phyloP scores from a whole-genome alignment of 2,113 vertebrate genomes.

The Apteryx owenii region DNA sequence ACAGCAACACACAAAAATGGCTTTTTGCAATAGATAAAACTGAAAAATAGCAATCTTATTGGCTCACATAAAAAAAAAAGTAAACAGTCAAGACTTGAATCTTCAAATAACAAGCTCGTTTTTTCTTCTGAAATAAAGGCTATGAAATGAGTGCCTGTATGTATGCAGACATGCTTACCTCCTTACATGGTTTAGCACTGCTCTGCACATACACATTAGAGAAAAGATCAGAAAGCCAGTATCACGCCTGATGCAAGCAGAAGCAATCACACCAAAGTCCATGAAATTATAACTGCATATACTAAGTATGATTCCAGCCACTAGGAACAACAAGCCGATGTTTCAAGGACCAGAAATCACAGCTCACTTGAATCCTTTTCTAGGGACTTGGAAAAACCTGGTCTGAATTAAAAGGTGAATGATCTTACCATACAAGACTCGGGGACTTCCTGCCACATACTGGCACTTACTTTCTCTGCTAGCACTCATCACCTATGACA shows the following conservation, averaged over 20 bases:
- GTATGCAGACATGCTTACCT: background rate
- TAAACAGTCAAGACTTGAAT: background rate
- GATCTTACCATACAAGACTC: background rate
- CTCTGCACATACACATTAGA: fast-evolving
- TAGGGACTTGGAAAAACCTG: background rate
- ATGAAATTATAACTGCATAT: background rate
- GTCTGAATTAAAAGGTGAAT: background rate
- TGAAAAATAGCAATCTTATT: background rate
- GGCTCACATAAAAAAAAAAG: background rate
- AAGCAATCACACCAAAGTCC: fast-evolving
- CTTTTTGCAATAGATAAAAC: background rate
- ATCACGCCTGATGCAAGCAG: background rate
- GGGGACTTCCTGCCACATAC: background rate
- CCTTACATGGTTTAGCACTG: background rate
- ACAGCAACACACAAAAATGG: background rate
- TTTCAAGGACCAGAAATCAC: background rate
- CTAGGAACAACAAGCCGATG: background rate
- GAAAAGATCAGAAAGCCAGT: background rate
- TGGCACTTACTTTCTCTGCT: background rate
- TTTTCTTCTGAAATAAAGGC: background rate
- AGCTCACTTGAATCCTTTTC: background rate
- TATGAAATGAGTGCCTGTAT: fast-evolving
- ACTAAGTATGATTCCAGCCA: background rate
- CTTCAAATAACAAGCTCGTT: background rate
- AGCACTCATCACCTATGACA: background rate